phyloP scores from a whole-genome alignment of 2,797 vertebrate species.

The Salarias fasciatus region DNA sequence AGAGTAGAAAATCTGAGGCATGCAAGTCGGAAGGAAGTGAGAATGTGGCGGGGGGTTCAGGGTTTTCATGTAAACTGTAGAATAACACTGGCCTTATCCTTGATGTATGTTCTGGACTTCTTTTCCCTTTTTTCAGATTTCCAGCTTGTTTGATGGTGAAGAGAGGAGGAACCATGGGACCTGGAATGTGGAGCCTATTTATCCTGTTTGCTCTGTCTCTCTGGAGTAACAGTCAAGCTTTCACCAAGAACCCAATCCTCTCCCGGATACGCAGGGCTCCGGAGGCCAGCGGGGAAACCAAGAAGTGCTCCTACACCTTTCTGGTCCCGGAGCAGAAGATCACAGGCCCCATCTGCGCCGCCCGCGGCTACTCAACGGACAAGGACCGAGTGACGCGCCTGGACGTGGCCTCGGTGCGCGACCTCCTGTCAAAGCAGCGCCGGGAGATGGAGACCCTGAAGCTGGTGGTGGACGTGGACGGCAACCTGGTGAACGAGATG shows the following conservation, averaged over 20 bases:
- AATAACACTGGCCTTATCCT: slow-evolving; percentile 1
- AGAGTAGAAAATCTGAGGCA: background rate
- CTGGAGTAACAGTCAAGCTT: slow-evolving; percentile 66
- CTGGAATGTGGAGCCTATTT: slow-evolving; percentile 81
- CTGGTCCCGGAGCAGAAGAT: slow-evolving; percentile 97
- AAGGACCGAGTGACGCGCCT: slow-evolving; percentile 91
- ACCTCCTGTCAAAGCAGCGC: slow-evolving; percentile 91
- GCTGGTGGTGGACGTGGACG: slow-evolving; percentile 94
- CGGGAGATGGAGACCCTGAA: slow-evolving; percentile 93
- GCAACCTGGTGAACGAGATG: slow-evolving; percentile 96
- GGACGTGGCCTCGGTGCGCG: slow-evolving; percentile 91
- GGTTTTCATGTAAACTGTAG: slow-evolving; percentile 7
- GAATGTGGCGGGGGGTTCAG: background rate
- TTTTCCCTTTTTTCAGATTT: slow-evolving; percentile 50
- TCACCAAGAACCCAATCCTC: slow-evolving; percentile 79
- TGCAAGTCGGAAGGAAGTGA: background rate
- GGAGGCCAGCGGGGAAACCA: slow-evolving; percentile 70
- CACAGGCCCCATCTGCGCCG: slow-evolving; percentile 95
- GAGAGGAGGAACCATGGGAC: slow-evolving; percentile 80
- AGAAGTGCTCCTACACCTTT: slow-evolving; percentile 96
- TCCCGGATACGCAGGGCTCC: slow-evolving; percentile 74
- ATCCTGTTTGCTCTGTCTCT: slow-evolving; percentile 81
- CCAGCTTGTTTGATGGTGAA: slow-evolving; percentile 42
- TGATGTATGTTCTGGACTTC: slow-evolving; percentile 7
- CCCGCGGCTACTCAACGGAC: slow-evolving; percentile 83